Base-by-base conservation (phyloP, 2,888 invertebrate species). In the Vandiemenella viatica region DNA sequence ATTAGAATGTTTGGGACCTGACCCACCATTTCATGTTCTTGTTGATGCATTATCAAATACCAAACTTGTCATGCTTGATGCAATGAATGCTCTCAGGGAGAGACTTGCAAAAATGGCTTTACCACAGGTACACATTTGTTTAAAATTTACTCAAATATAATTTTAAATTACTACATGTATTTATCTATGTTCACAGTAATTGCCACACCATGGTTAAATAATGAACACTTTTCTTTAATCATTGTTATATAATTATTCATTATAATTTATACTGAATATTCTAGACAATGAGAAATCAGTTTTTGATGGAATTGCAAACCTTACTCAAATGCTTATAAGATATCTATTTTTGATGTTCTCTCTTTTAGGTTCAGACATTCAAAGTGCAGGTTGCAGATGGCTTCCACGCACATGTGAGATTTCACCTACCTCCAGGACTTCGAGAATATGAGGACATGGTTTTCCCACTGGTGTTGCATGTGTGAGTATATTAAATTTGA, bases 1-100 rank as follows among this genome's bases (percentile, higher is more conserved):
- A 21, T 71, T 85, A 68, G 85, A 87, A 62, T 93, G 93, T 65
- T 69, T 87, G 55, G 92, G 84, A 16, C 83, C 83, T 1, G 79
- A 79, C 42, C 72, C 81, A 8, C 83, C 83, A 0, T 77, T 76
- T 13, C 72, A 75, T 23, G 75, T 79, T 62, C 67, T 84, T 50
- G 76, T 80, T 52, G 71, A 77, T 48, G 74, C 77, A 15, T 62
- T 69, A 47, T 70, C 69, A 41, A 80, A 82, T 54, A 67, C 66
- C 44, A 72, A 79, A 54, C 69, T 78, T 41, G 71, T 72, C 13
- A 73, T 81, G 43, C 67, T 89, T 48, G 80, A 86, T 67, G 75
- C 78, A 55, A 84, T 86, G 19, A 71, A 73, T 20, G 73, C 71
- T 20, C 68, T 89, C 50, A 67, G 78, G 13, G 72, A 75, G 51